phyloP scores from a whole-genome alignment of 1,140 invertebrate species.

The Procambarus clarkii region DNA sequence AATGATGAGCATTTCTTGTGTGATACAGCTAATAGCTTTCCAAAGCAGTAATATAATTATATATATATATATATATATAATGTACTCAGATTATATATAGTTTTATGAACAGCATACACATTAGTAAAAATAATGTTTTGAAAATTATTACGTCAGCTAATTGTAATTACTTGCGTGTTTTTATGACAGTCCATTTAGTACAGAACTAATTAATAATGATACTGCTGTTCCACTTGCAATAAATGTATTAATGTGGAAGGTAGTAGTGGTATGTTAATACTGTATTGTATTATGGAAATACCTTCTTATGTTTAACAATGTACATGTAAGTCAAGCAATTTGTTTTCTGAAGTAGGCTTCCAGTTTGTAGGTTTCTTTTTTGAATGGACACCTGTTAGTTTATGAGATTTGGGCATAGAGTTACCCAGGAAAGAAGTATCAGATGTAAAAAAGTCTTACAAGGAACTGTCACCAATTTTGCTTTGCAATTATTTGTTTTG shows the following conservation, averaged over 20 bases:
- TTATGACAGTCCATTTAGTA: not conserved
- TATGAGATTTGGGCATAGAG: not conserved
- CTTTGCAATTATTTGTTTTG: not conserved
- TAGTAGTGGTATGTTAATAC: not conserved
- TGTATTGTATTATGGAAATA: not conserved
- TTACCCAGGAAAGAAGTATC: not conserved
- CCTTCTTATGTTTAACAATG: not conserved
- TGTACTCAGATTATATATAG: not conserved
- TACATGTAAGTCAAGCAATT: not conserved
- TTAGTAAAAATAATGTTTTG: not conserved
- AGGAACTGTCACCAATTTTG: not conserved
- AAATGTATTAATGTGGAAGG: not conserved
- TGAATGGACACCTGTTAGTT: not conserved
- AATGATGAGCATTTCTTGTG: slow-evolving; percentile 15
- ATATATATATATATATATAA: not conserved
- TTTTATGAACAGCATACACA: not conserved
- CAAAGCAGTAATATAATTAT: no score
- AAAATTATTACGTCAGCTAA: not conserved
- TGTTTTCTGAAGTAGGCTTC: not conserved
- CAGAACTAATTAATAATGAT: not conserved
- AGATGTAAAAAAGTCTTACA: not conserved
- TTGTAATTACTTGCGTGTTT: not conserved
- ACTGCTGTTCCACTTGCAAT: not conserved
- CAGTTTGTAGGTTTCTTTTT: not conserved
- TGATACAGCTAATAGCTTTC: not conserved